Conservation (phyloP, 35 echinoderm and acorn worm species). For the Strongylocentrotus purpuratus region DNA sequence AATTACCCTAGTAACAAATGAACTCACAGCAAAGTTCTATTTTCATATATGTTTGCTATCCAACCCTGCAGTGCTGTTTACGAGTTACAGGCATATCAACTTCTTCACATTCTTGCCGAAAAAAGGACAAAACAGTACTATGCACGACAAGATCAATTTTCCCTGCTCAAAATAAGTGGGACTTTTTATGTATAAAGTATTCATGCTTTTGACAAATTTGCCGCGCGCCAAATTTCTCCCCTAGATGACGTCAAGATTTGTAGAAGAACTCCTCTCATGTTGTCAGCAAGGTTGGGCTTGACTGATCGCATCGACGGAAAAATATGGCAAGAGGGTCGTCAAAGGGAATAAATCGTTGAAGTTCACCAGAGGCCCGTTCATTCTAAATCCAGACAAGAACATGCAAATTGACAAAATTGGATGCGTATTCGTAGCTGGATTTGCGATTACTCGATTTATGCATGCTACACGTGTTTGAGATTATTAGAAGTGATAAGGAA, state of each 20-base stretch:
- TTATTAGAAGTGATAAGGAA: background rate
- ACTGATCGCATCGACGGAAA: background rate
- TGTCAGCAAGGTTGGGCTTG: background rate
- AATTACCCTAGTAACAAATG: background rate
- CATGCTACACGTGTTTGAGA: background rate
- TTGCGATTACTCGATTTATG: background rate
- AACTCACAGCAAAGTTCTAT: background rate
- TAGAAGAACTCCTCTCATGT: slow-evolving; percentile 1
- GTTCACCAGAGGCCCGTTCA: background rate
- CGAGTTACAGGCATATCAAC: background rate
- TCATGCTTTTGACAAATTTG: slow-evolving; percentile 11
- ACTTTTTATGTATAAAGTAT: background rate
- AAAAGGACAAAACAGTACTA: background rate
- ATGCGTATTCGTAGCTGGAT: background rate
- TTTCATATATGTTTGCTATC: background rate
- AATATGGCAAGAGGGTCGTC: background rate
- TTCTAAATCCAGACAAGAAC: background rate
- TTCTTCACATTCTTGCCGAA: background rate
- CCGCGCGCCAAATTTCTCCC: background rate
- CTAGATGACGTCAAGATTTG: slow-evolving; percentile 4
- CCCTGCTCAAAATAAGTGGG: background rate
- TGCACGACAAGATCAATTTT: background rate
- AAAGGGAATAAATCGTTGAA: background rate
- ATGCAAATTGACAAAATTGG: background rate
- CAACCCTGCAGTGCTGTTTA: background rate